Evolutionary conservation across 2,797 vertebrate species (phyloP).

Genomic region (Hephaestus fuliginosus): DNA sequence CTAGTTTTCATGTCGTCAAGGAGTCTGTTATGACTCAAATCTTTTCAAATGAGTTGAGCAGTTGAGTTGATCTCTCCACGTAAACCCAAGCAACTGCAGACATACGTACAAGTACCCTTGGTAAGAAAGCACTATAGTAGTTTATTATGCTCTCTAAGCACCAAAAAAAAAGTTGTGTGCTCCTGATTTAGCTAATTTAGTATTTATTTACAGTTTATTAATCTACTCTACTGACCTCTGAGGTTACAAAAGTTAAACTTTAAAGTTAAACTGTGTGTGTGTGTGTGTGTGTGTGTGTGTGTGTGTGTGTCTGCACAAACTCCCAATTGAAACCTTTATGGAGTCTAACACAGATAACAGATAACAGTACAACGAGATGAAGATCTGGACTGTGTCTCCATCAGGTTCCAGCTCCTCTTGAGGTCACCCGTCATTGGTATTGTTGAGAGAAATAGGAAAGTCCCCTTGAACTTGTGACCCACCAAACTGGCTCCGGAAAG

Average conservation of each 20-base stretch:
- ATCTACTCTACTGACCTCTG: constrained; percentile 2
- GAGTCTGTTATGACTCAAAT: neutral
- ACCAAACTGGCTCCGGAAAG: constrained; percentile 28
- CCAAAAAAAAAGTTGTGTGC: neutral
- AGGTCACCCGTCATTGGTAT: constrained; percentile 41
- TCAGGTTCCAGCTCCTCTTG: constrained; percentile 20
- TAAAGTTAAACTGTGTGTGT: constrained; percentile 18
- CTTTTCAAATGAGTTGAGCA: constrained; percentile 1
- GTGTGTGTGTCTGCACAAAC: constrained; percentile 12
- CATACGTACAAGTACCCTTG: neutral
- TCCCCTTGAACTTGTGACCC: constrained; percentile 47
- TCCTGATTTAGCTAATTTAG: neutral
- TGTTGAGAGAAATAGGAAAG: constrained; percentile 56
- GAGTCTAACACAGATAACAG: constrained; percentile 3
- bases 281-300: constrained; percentile 19
- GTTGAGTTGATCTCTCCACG: neutral
- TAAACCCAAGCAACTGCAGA: constrained; percentile 3
- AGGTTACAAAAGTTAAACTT: constrained; percentile 10
- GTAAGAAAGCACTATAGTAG: neutral
- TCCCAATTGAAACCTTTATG: constrained; percentile 9
- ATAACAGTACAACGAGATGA: constrained; percentile 34
- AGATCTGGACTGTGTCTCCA: constrained; percentile 64
- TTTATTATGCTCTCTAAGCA: neutral
- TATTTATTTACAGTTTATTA: neutral
- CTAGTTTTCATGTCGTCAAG: neutral